Evolutionary conservation across 2,888 invertebrate species (phyloP).

Genomic region (Acleris holmiana): DNA sequence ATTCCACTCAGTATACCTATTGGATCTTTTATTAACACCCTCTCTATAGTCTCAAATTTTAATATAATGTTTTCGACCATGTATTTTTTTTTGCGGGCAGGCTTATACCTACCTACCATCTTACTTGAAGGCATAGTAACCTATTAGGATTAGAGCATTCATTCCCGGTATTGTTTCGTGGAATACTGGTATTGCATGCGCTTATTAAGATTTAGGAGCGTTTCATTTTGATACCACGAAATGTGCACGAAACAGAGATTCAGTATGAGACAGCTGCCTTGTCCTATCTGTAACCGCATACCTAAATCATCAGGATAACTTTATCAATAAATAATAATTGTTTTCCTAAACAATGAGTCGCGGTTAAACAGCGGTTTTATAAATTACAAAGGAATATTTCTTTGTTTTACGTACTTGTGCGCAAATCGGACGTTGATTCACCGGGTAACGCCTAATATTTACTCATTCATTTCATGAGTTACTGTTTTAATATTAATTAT

Average conservation of each 20-base stretch:
- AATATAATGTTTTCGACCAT: no score
- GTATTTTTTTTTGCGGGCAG: no score
- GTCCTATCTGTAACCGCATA: slow-evolving; percentile 7
- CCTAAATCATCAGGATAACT: slow-evolving; percentile 23
- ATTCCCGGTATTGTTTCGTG: no score
- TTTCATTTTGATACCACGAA: no score
- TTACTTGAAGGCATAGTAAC: no score
- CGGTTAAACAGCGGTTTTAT: slow-evolving; percentile 33
- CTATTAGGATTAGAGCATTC: no score
- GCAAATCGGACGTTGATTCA: slow-evolving; percentile 27
- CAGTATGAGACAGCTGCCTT: not conserved
- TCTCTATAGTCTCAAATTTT: no score
- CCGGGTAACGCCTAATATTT: slow-evolving; percentile 23
- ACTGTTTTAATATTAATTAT: slow-evolving; percentile 9
- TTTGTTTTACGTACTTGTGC: slow-evolving; percentile 30
- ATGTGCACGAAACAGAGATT: not conserved
- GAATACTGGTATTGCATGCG: no score
- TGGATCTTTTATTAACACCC: no score
- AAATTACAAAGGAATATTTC: slow-evolving; percentile 28
- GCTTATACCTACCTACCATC: no score
- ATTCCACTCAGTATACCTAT: no score
- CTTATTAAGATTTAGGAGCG: no score
- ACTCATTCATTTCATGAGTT: slow-evolving; percentile 32
- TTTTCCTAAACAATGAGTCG: slow-evolving; percentile 26
- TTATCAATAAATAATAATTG: slow-evolving; percentile 18